Evolutionary conservation across 2,113 vertebrate genomes (phyloP), one percentile per base, ranked within the genome.

Genomic region (Cyprinodon variegatus): DNA sequence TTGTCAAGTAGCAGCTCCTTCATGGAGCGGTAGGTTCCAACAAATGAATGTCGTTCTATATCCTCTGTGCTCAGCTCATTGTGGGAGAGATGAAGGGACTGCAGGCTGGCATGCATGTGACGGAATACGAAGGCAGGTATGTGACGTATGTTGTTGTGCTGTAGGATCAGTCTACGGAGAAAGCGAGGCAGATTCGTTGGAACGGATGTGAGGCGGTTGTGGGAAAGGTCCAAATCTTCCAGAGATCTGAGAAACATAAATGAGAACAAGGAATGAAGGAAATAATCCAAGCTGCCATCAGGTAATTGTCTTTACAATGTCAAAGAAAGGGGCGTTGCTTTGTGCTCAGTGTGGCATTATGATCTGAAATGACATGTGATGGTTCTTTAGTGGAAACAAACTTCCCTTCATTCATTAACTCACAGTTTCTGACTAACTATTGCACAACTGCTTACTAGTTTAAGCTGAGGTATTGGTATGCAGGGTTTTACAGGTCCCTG

Each of bases 1-100:
- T 95, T 87, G 83, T 95, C 93, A 84, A 96, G 70, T 2, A 92
- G 87, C 48, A 96, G 94, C 83, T 96, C 94, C 0, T 50, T 65
- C 43, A 96, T 89, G 0, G 95, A 94, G 68, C 90, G 76, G 77
- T 83, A 93, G 2, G 92, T 90, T 7, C 95, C 94, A 2, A 94
- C 87, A 77, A 96, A 95, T 38, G 95, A 93, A 13, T 85, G 36
- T 0, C 66, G 48, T 0, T 91, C 90, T 13, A 95, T 11, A 1
- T 92, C 84, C 0, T 93, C 72, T 0, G 91, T 80, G 0, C 15
- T 65, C 68, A 95, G 68, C 29, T 61, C 70, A 53, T 95, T 96
- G 89, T 95, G 89, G 66, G 95, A 95, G 11, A 95, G 91, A n/a
- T 65, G 43, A 43, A 95, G 93, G 37, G 89, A 90, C 83, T 90